Evolutionary conservation across 1,140 invertebrate genomes (phyloP), one percentile per base, ranked within the genome.

Genomic region (Triops longicaudatus): DNA sequence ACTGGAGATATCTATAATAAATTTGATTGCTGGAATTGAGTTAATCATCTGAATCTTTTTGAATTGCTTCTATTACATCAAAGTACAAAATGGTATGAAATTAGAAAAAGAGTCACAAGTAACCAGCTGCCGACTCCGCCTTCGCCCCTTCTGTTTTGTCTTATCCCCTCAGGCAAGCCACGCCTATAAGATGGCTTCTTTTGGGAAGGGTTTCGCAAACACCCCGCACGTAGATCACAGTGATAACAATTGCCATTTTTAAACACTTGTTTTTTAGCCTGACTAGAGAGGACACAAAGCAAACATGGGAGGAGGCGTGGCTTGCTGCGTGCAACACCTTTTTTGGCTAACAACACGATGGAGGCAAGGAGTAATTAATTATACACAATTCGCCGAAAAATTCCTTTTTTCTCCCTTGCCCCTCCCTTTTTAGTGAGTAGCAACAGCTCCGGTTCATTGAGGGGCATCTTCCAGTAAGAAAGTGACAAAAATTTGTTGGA

Each of bases 71-170:
- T 63, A 63, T 63, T 63, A 63, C 50, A 63, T 63, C 50, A 63
- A 63, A 63, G 50, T 63, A 63, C 50, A 63, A 63, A 63, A 63
- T 63, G 50, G 50, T 63, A 63, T 63, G 50, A 63, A 63, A 63
- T 63, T 63, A 63, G 50, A 63, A 63, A 63, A 63, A 63, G 50
- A 63, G 50, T 63, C 50, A 63, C 50, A 63, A 63, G 50, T 63
- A 63, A 63, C 50, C 50, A 63, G n/a, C 50, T 63, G 50, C 50
- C 50, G 50, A 63, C 50, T 63, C 50, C 50, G 50, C 14, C 50
- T 63, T 63, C 50, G 50, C 50, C 7, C 22, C 17, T 17, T 63
- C 50, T n/a, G 17, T 63, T n/a, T 17, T 22, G 50, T 63, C 22
- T 63, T 63, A 37, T 63, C 50, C 50, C 50, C 50, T 22, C 50